Percentiles rank a stretch among this genome's conserved stretches.
These are phyloP conservation scores for Lacerta agilis DNA, from an alignment of 2,797 vertebrate genomes.

Conservation along the genomic window DNA sequence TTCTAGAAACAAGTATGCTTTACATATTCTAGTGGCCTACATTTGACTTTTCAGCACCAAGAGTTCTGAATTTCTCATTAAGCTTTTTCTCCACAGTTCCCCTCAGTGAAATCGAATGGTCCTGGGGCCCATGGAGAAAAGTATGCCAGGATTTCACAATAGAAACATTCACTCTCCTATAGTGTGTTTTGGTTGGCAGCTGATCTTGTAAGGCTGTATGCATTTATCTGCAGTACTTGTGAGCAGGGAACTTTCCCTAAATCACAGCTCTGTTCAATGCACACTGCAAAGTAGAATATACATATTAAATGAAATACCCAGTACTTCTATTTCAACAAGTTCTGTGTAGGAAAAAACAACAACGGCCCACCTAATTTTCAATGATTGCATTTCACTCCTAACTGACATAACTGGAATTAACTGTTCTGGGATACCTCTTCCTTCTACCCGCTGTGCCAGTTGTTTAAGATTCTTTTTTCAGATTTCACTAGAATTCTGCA, in stretches of 20 bases:
- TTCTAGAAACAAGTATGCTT: rapidly evolving
- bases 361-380: slow-evolving; percentile 62
- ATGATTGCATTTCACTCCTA: background rate
- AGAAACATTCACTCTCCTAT: slow-evolving; percentile 12
- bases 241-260: slow-evolving; percentile 10
- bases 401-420: background rate
- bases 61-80: background rate
- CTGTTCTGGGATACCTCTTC: background rate
- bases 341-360: slow-evolving; percentile 19
- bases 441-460: background rate
- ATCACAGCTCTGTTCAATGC: slow-evolving; percentile 28
- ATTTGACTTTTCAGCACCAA: background rate
- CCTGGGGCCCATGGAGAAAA: background rate
- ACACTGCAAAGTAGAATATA: slow-evolving; percentile 60
- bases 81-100: background rate
- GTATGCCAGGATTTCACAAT: slow-evolving; percentile 35
- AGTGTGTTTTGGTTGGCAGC: slow-evolving; percentile 53
- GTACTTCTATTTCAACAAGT: slow-evolving; percentile 56
- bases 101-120: background rate
- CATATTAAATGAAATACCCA: slow-evolving; percentile 66
- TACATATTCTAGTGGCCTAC: background rate
- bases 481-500: background rate
- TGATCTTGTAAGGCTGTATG: slow-evolving; percentile 59
- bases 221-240: slow-evolving; percentile 63
- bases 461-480: background rate